phyloP scores from a whole-genome alignment of 2,888 invertebrate genomes.

The Odontomyia ornata region DNA sequence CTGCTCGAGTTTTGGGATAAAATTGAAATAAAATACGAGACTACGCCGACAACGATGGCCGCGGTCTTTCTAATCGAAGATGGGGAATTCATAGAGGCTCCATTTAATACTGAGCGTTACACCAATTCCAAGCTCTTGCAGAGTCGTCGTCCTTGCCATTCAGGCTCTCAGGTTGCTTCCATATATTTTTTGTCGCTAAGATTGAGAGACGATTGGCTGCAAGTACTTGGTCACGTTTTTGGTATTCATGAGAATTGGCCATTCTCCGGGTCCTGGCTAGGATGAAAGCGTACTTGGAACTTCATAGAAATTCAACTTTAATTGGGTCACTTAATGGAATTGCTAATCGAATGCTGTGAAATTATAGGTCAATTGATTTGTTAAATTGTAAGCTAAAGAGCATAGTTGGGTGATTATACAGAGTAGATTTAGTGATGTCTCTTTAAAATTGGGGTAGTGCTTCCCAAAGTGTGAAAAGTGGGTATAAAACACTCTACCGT shows the following conservation, averaged over 20 bases:
- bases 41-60: background rate
- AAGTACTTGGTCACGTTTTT: conserved; percentile 8
- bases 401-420: too few species aligned
- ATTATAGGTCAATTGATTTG: conserved; percentile 32
- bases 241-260: background rate
- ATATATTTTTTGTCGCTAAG: background rate
- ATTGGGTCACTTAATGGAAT: conserved; percentile 40
- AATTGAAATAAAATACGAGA: conserved; percentile 35
- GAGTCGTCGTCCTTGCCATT: background rate
- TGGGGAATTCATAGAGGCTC: background rate
- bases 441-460: too few species aligned
- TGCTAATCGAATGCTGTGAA: conserved; percentile 20
- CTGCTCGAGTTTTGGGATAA: conserved; percentile 11
- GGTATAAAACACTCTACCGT: too few species aligned
- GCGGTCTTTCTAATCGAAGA: background rate
- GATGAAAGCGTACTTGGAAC: background rate
- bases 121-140: background rate
- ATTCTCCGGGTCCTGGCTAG: background rate
- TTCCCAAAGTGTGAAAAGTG: too few species aligned
- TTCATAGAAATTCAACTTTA: conserved; percentile 25
- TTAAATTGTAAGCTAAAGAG: background rate
- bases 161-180: background rate
- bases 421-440: too few species aligned
- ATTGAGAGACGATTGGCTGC: background rate
- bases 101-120: conserved; percentile 3